Evolutionary conservation across 2,888 invertebrate genomes (phyloP).

Genomic region (Andrena dorsata): DNA sequence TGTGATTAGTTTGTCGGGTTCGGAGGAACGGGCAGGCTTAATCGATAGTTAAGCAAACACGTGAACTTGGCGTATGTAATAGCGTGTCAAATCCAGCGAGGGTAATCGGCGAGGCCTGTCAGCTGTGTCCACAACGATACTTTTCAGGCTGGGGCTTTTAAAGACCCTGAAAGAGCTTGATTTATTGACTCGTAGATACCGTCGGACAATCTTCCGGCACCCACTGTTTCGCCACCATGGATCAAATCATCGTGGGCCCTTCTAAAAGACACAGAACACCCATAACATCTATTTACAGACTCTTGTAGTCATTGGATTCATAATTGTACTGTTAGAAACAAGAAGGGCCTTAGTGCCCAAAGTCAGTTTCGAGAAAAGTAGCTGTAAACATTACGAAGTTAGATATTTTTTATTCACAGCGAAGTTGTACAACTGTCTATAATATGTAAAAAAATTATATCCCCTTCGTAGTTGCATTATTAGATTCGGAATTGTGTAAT

Average conservation of each 20-base stretch:
- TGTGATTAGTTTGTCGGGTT: constrained; percentile 33
- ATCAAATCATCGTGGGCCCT: not conserved
- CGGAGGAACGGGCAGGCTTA: constrained; percentile 42
- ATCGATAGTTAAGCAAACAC: constrained; percentile 70
- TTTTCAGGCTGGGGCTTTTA: constrained; percentile 52
- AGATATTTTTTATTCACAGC: too few relatives aligned
- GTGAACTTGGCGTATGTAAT: constrained; percentile 64
- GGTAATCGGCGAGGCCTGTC: constrained; percentile 65
- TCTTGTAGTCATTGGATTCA: too few relatives aligned
- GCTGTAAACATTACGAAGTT: too few relatives aligned
- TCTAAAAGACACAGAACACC: not conserved
- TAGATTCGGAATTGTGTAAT: too few relatives aligned
- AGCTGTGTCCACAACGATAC: constrained; percentile 71
- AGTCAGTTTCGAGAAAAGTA: too few relatives aligned
- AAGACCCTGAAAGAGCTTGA: constrained; percentile 53
- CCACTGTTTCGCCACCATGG: too few relatives aligned
- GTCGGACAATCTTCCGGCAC: constrained; percentile 14
- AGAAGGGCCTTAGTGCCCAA: too few relatives aligned
- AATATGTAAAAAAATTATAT: too few relatives aligned
- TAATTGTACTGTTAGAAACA: too few relatives aligned
- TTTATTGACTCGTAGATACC: constrained; percentile 56
- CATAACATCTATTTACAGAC: too few relatives aligned
- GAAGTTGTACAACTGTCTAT: too few relatives aligned
- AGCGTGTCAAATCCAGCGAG: constrained; percentile 66
- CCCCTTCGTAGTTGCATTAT: too few relatives aligned